Evolutionary conservation across 2,113 vertebrate genomes (phyloP), one percentile per base, ranked within the genome.

Genomic region (Thymallus thymallus): DNA sequence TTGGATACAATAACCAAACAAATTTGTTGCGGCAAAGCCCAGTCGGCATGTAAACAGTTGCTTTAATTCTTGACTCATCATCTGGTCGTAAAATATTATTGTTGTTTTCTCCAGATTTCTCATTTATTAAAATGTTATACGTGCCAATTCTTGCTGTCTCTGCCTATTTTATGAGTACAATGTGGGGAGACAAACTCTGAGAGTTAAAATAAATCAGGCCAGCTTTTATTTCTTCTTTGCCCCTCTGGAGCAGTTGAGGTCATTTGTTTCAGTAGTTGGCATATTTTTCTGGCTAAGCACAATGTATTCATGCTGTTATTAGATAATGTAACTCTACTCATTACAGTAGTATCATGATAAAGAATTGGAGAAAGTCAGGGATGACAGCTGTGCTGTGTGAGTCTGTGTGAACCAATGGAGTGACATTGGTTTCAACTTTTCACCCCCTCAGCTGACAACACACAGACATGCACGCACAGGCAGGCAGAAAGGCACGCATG

Each of bases 151-250:
- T 63, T 35, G 73, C 65, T 76, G 58, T 30, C 63, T 72, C 48
- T 10, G 70, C 72, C 76, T 80, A 58, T 70, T 76, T 73, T 35
- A 74, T 69, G 63, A 74, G 71, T 68, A 60, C 69, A 74, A 75
- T 71, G 69, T 76, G 58, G 55, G 32, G 56, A 72, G 51, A 73
- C 48, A 16, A 51, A 41, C 73, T 58, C 45, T 62, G 71, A 62
- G 51, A 69, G 18, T n/a, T 55, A 77, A 81, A 78, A 83, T 67
- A 68, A 65, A 79, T 76, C 56, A 60, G n/a, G n/a, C 56, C 16
- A 22, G 61, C 24, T 32, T 41, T 30, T 73, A 55, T 75, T 80
- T 61, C 4, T 45, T 30, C 46, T 32, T 68, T 16, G 12, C n/a
- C 41, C 45, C n/a, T 22, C 10, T 10, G 23, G 41, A 51, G 41